Conservation (phyloP, 1,140 invertebrate genomes). For the Bombus superbus region DNA sequence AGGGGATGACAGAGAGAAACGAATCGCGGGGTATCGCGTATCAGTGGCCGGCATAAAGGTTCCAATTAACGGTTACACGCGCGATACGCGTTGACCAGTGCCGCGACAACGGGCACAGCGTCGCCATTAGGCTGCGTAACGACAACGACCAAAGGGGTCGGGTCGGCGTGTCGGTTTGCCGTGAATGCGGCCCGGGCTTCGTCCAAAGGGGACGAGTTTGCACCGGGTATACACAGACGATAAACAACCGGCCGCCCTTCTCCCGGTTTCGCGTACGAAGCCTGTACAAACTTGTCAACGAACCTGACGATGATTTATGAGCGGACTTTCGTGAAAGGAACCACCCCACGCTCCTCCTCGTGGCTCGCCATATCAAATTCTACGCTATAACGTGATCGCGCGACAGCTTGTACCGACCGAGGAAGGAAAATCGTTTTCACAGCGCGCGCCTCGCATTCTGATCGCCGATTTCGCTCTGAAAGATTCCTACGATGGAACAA, state of each 20-base stretch:
- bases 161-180: conserved; percentile 22
- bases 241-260: conserved; percentile 37
- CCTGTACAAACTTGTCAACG: conserved; percentile 49
- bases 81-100: conserved; percentile 12
- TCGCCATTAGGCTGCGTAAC: conserved; percentile 53
- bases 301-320: conserved; percentile 50
- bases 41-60: conserved; percentile 30
- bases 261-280: conserved; percentile 8
- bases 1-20: not conserved
- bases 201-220: conserved; percentile 44
- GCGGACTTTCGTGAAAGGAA: conserved; percentile 10
- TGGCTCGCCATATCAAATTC: not conserved
- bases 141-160: conserved; percentile 12
- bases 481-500: not conserved
- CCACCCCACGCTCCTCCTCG: not conserved
- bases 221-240: conserved; percentile 57
- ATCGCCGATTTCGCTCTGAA: not conserved
- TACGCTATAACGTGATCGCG: not conserved
- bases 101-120: not conserved
- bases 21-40: conserved; percentile 10
- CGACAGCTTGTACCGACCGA: not conserved
- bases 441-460: too few relatives aligned
- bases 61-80: conserved; percentile 45
- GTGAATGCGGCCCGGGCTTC: conserved; percentile 19
- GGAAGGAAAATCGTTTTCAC: too few relatives aligned